phyloP scores from a whole-genome alignment of 2,888 invertebrate genomes.

The Rugalucina vietnamica region DNA sequence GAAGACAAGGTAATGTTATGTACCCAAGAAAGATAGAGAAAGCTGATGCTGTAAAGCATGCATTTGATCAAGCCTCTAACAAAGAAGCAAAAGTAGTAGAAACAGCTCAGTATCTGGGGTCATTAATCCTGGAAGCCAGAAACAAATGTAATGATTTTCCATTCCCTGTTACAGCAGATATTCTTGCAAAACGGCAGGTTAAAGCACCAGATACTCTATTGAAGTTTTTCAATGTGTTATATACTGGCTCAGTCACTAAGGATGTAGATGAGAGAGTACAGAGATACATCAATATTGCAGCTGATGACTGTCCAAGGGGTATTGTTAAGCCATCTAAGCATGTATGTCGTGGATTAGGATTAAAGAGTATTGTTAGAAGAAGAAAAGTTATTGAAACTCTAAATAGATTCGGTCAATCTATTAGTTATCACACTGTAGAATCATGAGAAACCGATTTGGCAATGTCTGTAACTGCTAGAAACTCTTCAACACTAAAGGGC shows the following conservation, averaged over 20 bases:
- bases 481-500: slow-evolving; percentile 33
- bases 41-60: background rate
- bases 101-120: background rate
- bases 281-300: slow-evolving; percentile 6
- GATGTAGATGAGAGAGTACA: background rate
- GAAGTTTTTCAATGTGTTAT: background rate
- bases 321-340: slow-evolving; percentile 49
- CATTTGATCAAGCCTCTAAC: background rate
- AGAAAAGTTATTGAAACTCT: slow-evolving; percentile 43
- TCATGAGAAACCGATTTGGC: slow-evolving; percentile 50
- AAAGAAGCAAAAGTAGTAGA: background rate
- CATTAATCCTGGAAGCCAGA: background rate
- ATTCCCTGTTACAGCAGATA: slow-evolving; percentile 12
- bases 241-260: background rate
- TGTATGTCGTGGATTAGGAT: slow-evolving; percentile 29
- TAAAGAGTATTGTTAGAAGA: slow-evolving; percentile 47
- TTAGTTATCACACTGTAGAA: slow-evolving; percentile 44
- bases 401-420: slow-evolving; percentile 43
- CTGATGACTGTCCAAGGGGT: slow-evolving; percentile 32
- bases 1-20: slow-evolving; percentile 14
- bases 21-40: background rate
- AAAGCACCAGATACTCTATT: background rate
- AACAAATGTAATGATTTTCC: slow-evolving; percentile 2
- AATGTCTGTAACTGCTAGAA: slow-evolving; percentile 7
- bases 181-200: background rate